These are phyloP conservation scores for Pygoscelis antarcticus DNA, from an alignment of 2,113 vertebrate species.

Conservation along the genomic window DNA sequence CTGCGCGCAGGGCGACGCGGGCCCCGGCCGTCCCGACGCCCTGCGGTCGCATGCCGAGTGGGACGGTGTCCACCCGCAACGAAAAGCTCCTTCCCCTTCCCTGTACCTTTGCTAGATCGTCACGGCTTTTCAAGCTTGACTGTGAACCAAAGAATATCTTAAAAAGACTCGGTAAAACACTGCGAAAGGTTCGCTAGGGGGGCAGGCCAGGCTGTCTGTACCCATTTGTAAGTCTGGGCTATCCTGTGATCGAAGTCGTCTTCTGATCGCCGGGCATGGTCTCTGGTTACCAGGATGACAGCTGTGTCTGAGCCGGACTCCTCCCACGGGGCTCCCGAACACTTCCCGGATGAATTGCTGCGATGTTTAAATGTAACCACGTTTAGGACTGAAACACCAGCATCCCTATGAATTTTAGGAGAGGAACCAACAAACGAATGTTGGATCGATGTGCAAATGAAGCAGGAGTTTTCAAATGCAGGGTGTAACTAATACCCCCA, in stretches of 20 bases:
- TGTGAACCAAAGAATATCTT: neutral
- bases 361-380: accelerated
- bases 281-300: neutral
- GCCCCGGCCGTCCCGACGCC: neutral
- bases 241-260: neutral
- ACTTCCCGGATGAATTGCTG: neutral
- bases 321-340: neutral
- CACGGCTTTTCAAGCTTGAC: accelerated
- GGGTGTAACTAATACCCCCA: neutral
- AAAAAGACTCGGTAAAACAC: neutral
- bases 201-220: neutral
- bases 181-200: neutral
- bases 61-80: neutral
- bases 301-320: neutral
- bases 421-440: neutral
- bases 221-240: neutral
- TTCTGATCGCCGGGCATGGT: neutral
- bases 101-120: neutral
- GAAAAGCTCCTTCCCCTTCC: neutral
- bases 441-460: neutral
- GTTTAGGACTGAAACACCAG: neutral
- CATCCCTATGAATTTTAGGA: neutral
- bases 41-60: too few relatives aligned
- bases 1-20: neutral
- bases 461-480: neutral